Percentiles rank a stretch among this genome's conserved stretches.
These are phyloP conservation scores for Brachyrhaphis roseni DNA, from an alignment of 2,797 vertebrate genomes.

Conservation along the genomic window DNA sequence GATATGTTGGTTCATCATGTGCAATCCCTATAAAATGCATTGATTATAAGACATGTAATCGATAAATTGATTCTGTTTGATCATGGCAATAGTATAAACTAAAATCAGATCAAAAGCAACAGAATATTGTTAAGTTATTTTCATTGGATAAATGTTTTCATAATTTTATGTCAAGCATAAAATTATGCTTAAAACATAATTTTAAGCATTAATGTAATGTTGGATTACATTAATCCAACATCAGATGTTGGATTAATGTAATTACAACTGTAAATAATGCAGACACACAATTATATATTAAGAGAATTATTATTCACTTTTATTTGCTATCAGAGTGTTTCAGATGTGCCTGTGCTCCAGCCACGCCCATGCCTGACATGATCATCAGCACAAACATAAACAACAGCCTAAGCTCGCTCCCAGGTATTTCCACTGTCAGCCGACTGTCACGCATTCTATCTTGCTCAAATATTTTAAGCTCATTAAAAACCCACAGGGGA, in stretches of 20 bases:
- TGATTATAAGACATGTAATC: background rate
- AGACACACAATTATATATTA: background rate
- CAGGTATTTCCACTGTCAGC: conserved; percentile 79
- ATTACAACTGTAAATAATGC: background rate
- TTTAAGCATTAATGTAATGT: too few species aligned
- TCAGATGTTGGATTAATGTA: background rate
- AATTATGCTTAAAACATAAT: too few species aligned
- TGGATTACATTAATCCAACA: too few species aligned
- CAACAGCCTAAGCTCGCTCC: conserved; percentile 65
- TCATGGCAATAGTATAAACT: background rate
- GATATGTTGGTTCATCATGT: background rate
- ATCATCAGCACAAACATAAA: conserved; percentile 71
- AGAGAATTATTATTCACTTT: background rate
- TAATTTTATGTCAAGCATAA: too few species aligned
- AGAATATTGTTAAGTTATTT: background rate
- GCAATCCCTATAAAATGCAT: background rate
- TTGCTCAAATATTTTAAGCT: background rate
- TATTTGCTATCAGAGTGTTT: conserved; percentile 79
- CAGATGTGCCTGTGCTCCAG: conserved; percentile 81
- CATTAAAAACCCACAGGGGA: background rate
- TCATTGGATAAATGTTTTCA: background rate
- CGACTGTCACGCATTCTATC: background rate
- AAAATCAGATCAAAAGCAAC: background rate
- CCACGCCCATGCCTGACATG: conserved; percentile 77
- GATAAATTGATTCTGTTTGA: background rate